Base-by-base conservation (phyloP, 2,797 vertebrate genomes). In the Pitangus sulphuratus region DNA sequence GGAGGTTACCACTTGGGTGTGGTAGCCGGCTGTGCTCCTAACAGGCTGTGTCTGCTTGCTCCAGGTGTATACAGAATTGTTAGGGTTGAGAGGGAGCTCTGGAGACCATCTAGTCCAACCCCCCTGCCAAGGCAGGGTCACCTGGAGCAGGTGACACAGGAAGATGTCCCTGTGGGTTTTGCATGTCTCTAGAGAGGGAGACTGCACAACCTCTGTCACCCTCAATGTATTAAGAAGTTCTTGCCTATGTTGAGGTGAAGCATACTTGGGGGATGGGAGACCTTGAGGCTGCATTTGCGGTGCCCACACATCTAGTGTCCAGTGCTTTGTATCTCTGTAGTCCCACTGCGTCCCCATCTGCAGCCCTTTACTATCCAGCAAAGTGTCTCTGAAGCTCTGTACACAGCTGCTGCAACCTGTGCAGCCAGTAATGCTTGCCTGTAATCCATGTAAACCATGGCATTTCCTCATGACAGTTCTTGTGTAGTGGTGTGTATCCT, bases 201-300 rank as follows among this genome's bases (percentile, higher is more conserved):
- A 14, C n/a, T 16, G 4, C 22, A 42, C 7, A 15, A 15, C 8
- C 8, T 60, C 8, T 40, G 8, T 40, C 30, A 22, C 12, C 9
- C 12, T 37, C 12, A 9, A 16, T 16, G 14, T 33, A 35, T 26
- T 26, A 35, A 26, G 7, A 14, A 25, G 11, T 37, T 48, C 5
- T 26, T 54, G 11, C 21, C 15, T 64, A 11, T 28, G 19, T 40
- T 50, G 33, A 37, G 33, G 28, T 30, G 9, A 50, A 50, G 28
- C 35, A 50, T n/a, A 3, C 8, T 2, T 47, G 16, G 8, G 37
- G 30, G 11, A 10, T 30, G 3, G 45, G 31, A n/a, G 16, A 8
- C 1, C 0, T 2, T 7, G 31, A 21, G 30, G 12, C 7, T 13
- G 0, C 3, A 0, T 2, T 1, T 47, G 1, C 7, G 8, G 1